phyloP scores from a whole-genome alignment of 92 coral and sea anemone species.

The Blastomussa wellsi region DNA sequence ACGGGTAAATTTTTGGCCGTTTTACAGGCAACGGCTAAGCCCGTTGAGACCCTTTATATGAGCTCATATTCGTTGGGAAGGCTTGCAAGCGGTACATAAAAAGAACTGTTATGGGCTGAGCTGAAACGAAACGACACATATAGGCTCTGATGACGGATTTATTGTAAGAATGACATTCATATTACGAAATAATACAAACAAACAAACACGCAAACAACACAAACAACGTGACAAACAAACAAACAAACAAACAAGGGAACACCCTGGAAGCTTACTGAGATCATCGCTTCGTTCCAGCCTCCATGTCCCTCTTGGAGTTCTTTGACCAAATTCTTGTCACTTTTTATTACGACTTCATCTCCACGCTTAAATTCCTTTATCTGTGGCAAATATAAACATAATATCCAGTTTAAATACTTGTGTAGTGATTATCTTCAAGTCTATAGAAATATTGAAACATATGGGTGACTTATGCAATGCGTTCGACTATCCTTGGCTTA shows the following conservation, averaged over 20 bases:
- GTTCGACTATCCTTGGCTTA: neutral
- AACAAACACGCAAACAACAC: neutral
- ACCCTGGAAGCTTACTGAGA: slow-evolving; percentile 37
- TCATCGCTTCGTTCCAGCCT: slow-evolving; percentile 72
- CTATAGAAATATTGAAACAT: neutral
- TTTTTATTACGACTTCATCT: slow-evolving; percentile 56
- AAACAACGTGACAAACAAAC: too few species aligned
- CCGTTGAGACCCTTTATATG: too few species aligned
- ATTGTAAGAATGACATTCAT: too few species aligned
- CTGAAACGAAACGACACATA: too few species aligned
- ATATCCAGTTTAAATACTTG: neutral
- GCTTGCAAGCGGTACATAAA: too few species aligned
- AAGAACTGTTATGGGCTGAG: too few species aligned
- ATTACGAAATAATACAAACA: neutral
- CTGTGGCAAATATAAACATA: slow-evolving; percentile 9
- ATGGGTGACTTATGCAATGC: neutral
- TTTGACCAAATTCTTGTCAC: slow-evolving; percentile 54
- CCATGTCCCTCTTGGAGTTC: slow-evolving; percentile 71
- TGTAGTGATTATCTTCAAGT: neutral
- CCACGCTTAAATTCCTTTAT: slow-evolving; percentile 52
- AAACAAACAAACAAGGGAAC: neutral
- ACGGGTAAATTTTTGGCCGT: too few species aligned
- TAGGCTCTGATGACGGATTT: too few species aligned
- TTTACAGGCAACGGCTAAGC: too few species aligned
- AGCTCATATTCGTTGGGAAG: too few species aligned